Evolutionary conservation across 2,888 invertebrate species (phyloP), one percentile per base, ranked within the genome.

Genomic region (Himalopsyche japonica): DNA sequence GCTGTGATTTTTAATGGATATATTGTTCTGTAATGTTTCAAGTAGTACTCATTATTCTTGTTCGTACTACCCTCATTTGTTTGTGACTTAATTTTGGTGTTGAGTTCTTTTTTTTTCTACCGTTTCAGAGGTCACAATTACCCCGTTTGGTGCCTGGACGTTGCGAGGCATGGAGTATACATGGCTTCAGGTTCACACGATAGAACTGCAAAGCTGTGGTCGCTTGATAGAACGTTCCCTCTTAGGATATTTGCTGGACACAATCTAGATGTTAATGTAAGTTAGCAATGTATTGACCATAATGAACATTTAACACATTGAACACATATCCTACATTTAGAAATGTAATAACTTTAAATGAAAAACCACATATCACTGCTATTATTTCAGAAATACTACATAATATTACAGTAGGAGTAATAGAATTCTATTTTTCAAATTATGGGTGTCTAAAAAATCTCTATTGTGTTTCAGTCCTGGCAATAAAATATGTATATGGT

Each of bases 161-260:
- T 96, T 93, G 92, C 93, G 89, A 87, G 93, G 89, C 89, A 93
- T 87, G 94, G 94, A 57, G 91, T 94, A 18, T 95, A 95, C 89
- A 94, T 97, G 88, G 96, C 94, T 5, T 96, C 96, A 1, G 96
- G 96, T 80, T 97, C 97, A 18, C 94, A 95, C 85, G 97, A 98
- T 89, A 93, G 93, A 88, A 96, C 96, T 34, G 96, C 96, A 8
- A 94, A 96, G 88, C 91, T 98, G 37, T 98, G 97, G 97, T 93
- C 94, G 24, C 91, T 95, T 84, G 97, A 97, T 89, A 94, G 96
- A 88, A 95, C 96, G 43, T 96, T 95, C 89, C 96, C 97, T 10
- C 92, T 98, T 1, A 93, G 98, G 87, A 94, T 97, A 86, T 97
- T 97, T 90, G 95, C 96, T 49, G 98, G 98, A 1, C 98, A 99